phyloP scores from a whole-genome alignment of 2,888 invertebrate species.

The Drosophila emarginata region DNA sequence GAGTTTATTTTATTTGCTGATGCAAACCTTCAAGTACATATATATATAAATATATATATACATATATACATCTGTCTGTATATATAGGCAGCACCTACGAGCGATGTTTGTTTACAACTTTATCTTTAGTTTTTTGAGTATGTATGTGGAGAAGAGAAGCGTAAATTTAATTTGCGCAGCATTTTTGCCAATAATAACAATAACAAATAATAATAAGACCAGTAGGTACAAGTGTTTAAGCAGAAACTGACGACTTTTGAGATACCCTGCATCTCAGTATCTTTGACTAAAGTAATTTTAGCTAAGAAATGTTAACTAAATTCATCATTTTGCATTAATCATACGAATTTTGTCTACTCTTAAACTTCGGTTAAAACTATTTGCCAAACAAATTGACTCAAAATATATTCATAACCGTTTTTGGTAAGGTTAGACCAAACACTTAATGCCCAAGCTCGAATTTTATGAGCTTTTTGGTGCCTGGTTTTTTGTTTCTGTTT shows the following conservation, averaged over 20 bases:
- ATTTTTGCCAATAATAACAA: constrained; percentile 40
- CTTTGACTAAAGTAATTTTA: too few species aligned
- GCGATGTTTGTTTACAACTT: constrained; percentile 6
- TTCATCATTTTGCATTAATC: too few species aligned
- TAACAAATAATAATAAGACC: constrained; percentile 14
- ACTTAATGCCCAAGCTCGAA: background rate
- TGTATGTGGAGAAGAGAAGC: background rate
- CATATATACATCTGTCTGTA: background rate
- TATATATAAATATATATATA: background rate
- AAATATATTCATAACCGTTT: background rate
- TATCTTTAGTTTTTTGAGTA: constrained; percentile 3
- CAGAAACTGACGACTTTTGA: background rate
- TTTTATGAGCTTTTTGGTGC: constrained; percentile 7
- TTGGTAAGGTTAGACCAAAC: background rate
- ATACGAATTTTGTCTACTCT: background rate
- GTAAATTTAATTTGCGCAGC: constrained; percentile 51
- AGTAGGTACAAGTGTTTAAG: background rate
- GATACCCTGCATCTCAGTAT: background rate
- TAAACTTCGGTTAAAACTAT: background rate
- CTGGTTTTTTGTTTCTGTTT: background rate
- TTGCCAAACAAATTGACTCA: background rate
- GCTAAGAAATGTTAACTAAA: too few species aligned
- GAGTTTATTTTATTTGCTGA: constrained; percentile 3
- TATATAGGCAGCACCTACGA: background rate
- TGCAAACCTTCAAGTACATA: constrained; percentile 4